phyloP scores from a whole-genome alignment of 2,888 invertebrate genomes.

The Cantharis lateralis region DNA sequence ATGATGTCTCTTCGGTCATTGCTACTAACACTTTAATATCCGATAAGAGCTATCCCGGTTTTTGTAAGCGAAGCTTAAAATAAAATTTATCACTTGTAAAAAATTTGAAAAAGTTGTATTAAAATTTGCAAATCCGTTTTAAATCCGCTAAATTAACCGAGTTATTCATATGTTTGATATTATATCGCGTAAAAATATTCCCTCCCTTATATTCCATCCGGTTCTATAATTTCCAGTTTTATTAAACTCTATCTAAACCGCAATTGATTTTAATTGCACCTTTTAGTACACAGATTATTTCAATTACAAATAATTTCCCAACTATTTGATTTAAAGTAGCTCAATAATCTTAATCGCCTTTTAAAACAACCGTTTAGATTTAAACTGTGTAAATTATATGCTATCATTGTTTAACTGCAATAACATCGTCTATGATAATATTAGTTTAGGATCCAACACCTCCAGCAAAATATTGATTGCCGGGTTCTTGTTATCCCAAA shows the following conservation, averaged over 20 bases:
- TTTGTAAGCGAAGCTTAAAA: not conserved
- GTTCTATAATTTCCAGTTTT: not conserved
- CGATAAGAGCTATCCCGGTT: not conserved
- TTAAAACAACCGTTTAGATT: constrained; percentile 2
- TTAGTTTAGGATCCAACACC: not conserved
- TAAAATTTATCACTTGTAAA: not conserved
- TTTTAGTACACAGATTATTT: not conserved
- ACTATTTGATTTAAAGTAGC: not conserved
- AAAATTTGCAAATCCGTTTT: not conserved
- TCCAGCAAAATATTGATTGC: not conserved
- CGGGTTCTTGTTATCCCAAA: not conserved
- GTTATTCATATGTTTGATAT: not conserved
- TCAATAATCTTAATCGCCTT: not conserved
- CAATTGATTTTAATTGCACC: not conserved
- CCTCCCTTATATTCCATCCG: not conserved
- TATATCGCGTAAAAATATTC: not conserved
- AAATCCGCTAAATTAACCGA: not conserved
- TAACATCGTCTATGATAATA: not conserved
- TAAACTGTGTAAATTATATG: not conserved
- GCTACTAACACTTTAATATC: not conserved
- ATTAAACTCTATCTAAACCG: not conserved
- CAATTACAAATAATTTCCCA: not conserved
- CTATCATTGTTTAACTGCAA: constrained; percentile 2
- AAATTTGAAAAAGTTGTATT: not conserved
- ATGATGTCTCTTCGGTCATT: not conserved